Evolutionary conservation across 1,140 invertebrate species (phyloP).

Genomic region (Oscheius sp.): DNA sequence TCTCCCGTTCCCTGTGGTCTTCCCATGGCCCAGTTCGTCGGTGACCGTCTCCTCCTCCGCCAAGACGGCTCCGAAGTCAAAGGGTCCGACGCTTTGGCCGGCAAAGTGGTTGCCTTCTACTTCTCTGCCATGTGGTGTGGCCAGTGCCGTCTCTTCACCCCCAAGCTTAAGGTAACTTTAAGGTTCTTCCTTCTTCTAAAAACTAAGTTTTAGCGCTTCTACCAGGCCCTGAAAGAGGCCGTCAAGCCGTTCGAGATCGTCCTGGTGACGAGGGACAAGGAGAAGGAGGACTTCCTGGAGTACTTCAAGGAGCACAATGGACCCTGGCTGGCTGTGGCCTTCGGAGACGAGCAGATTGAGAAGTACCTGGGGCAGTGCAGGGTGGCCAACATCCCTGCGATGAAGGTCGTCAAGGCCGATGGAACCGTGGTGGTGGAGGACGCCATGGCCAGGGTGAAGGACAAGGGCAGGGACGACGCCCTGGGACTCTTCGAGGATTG

Average conservation of each 20-base stretch:
- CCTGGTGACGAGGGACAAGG: slow-evolving; percentile 60
- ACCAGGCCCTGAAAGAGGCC: slow-evolving; percentile 1
- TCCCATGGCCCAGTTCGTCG: too few relatives aligned
- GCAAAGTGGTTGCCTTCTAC: too few relatives aligned
- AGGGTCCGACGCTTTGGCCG: too few relatives aligned
- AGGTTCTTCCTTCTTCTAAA: slow-evolving; percentile 15
- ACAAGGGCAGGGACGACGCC: slow-evolving; percentile 12
- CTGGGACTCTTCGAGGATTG: slow-evolving; percentile 25
- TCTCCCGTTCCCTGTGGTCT: too few relatives aligned
- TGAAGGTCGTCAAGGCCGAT: slow-evolving; percentile 14
- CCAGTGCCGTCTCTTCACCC: slow-evolving; percentile 66
- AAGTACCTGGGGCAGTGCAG: not conserved
- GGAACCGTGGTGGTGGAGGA: slow-evolving; percentile 61
- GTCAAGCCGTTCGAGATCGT: slow-evolving; percentile 33
- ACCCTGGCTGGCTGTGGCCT: slow-evolving; percentile 59
- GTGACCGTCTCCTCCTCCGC: too few relatives aligned
- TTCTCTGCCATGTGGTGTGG: slow-evolving; percentile 68
- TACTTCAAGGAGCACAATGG: slow-evolving; percentile 62
- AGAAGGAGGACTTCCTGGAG: slow-evolving; percentile 52
- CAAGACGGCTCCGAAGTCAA: too few relatives aligned
- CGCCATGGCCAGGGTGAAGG: slow-evolving; percentile 65
- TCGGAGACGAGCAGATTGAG: slow-evolving; percentile 46
- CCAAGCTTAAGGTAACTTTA: slow-evolving; percentile 55
- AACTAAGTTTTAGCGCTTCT: slow-evolving; percentile 14
- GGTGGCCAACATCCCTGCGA: slow-evolving; percentile 28